Percentiles rank a stretch among this genome's conserved stretches.
Evolutionary conservation across 2,888 invertebrate genomes (phyloP).

Genomic region (Drosophila greeni): DNA sequence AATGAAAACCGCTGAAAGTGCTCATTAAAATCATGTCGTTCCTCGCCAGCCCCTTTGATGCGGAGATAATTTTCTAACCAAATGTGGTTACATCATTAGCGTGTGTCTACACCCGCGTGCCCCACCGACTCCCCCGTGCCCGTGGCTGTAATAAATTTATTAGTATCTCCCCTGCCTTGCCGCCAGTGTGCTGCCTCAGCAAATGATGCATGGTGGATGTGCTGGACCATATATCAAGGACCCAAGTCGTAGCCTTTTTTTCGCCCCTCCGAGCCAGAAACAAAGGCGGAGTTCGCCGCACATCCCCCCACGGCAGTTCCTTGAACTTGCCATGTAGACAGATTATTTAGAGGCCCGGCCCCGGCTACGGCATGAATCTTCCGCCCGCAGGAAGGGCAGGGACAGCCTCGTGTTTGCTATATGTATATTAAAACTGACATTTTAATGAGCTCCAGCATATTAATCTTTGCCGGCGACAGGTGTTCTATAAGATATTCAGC

Average conservation of each 20-base stretch:
- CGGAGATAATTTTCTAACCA: conserved; percentile 70
- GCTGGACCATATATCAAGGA: conserved; percentile 47
- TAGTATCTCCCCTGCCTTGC: conserved; percentile 47
- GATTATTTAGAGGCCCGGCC: conserved; percentile 57
- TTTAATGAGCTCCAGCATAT: conserved; percentile 73
- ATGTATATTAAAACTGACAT: conserved; percentile 64
- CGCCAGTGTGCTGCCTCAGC: conserved; percentile 27
- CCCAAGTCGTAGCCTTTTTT: conserved; percentile 32
- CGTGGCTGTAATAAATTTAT: conserved; percentile 66
- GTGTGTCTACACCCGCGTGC: conserved; percentile 35
- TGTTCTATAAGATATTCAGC: conserved; percentile 13
- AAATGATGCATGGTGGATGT: conserved; percentile 63
- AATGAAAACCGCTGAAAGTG: conserved; percentile 56
- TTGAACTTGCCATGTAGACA: conserved; percentile 64
- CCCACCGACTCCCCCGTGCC: conserved; percentile 24
- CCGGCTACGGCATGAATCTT: conserved; percentile 9
- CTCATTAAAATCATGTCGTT: conserved; percentile 67
- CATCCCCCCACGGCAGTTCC: conserved; percentile 49
- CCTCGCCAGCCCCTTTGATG: conserved; percentile 51
- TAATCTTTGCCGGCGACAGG: conserved; percentile 64
- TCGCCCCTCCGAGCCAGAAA: conserved; percentile 35
- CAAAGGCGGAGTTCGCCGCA: conserved; percentile 46
- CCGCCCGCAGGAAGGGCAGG: conserved; percentile 10
- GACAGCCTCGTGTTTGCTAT: conserved; percentile 13
- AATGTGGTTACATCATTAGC: conserved; percentile 75